Conservation (phyloP, 2,888 invertebrate genomes). For the Margaritifera margaritifera region DNA sequence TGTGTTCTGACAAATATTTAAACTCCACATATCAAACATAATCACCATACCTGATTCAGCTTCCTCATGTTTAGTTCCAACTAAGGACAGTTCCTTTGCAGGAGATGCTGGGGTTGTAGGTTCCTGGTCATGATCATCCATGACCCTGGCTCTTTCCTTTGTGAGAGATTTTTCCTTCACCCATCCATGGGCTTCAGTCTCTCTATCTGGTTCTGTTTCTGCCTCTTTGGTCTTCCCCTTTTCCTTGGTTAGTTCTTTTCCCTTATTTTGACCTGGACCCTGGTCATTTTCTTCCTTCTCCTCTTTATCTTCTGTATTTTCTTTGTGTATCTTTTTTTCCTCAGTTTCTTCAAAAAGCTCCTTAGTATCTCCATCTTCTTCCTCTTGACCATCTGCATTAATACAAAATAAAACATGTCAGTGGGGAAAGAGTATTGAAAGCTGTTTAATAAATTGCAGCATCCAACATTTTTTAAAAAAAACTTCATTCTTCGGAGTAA, state of each 20-base stretch:
- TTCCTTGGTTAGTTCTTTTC: slow-evolving; percentile 7
- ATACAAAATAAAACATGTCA: background rate
- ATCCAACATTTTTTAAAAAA: slow-evolving; percentile 1
- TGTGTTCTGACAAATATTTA: too few species aligned
- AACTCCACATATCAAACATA: too few species aligned
- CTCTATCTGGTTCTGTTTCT: slow-evolving; percentile 12
- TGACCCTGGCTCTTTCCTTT: slow-evolving; percentile 8
- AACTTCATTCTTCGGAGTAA: background rate
- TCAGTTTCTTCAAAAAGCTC: slow-evolving; percentile 11
- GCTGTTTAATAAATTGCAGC: background rate
- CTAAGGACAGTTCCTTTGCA: slow-evolving; percentile 9
- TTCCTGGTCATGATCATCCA: slow-evolving; percentile 16
- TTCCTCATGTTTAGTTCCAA: slow-evolving; percentile 29
- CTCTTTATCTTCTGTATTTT: slow-evolving; percentile 6
- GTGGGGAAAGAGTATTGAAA: background rate
- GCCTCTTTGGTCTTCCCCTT: slow-evolving; percentile 14
- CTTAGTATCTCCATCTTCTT: slow-evolving; percentile 11
- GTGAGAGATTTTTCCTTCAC: slow-evolving; percentile 19
- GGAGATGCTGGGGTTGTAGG: slow-evolving; percentile 1
- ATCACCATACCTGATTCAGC: slow-evolving; percentile 29
- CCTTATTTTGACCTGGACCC: slow-evolving; percentile 10
- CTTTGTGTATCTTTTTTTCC: slow-evolving; percentile 6
- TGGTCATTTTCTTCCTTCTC: slow-evolving; percentile 8
- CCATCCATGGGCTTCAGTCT: slow-evolving; percentile 10
- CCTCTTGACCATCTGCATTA: slow-evolving; percentile 2